Evolutionary conservation across 1,140 invertebrate genomes (phyloP), one percentile per base, ranked within the genome.

Genomic region (Chymomyza costata): DNA sequence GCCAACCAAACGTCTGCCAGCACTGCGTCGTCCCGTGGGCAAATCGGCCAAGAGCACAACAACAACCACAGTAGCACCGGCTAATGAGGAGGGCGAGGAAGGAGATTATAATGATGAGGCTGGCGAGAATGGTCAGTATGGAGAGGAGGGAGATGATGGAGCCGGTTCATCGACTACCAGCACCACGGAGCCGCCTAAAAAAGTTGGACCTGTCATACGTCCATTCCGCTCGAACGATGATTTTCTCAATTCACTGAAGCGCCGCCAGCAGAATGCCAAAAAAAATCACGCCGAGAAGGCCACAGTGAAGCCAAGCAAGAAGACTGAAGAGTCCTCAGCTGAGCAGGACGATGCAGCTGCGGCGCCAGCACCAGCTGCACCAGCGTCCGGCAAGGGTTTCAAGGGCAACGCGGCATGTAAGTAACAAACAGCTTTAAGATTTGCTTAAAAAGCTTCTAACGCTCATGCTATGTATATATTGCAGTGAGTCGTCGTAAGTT

Each of bases 191-290:
- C 86, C 90, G 30, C 87, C 90, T 34, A 92, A 91, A 65, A 84
- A 90, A 15, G 87, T 90, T 30, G 87, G 87, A 1, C 90, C 91
- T 6, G 88, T 91, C 19, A 89, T 92, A 7, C 86, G 90, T 17
- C 90, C 90, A 1, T 92, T 90, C 86, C 88, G 91, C 66, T 92
- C 91, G 65, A 93, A 93, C 74, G 90, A 92, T 32, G 91, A 93
- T 62, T 87, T 93, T 11, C 83, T 93, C 32, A 91, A 90, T 44
- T 89, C 90, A 1, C 82, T 93, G 40, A 93, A 92, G 82, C 89
- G 90, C 53, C 87, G 90, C 59, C 87, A 85, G 62, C 66, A 70
- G 57, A 83, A 84, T 45, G 82, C 81, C 86, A 76, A 89, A 89
- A 73, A 89, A 89, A 68, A 82, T 17, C 78, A 78, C 21, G 47